These are phyloP conservation scores for Mixornis gularis DNA, from an alignment of 2,113 vertebrate genomes.

Conservation along the genomic window DNA sequence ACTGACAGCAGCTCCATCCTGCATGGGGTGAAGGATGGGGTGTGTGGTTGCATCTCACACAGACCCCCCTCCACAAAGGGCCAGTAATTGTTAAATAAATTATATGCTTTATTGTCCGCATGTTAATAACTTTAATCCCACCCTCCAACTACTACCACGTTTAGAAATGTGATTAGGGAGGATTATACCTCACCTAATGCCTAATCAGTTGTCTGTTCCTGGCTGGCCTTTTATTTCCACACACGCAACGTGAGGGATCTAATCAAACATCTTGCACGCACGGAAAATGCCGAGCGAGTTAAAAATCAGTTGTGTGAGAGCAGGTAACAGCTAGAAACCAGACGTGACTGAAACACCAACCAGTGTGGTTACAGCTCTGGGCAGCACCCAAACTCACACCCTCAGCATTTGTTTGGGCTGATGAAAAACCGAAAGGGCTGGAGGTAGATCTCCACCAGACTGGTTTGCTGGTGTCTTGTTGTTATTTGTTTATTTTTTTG, in stretches of 20 bases:
- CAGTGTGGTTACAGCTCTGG: not conserved
- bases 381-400: not conserved
- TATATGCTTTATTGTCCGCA: conserved; percentile 44
- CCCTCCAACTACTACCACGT: conserved; percentile 47
- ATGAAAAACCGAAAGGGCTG: not conserved
- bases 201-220: conserved; percentile 49
- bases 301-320: conserved; percentile 2
- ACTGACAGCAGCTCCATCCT: not conserved
- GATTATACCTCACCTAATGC: conserved; percentile 60
- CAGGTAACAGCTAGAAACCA: conserved; percentile 23
- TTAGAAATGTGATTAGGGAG: conserved; percentile 53
- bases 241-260: not conserved
- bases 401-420: not conserved
- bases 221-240: conserved; percentile 46
- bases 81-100: conserved; percentile 58
- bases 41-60: not conserved
- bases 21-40: rapidly evolving
- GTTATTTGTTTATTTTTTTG: not conserved
- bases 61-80: not conserved
- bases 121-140: conserved; percentile 56
- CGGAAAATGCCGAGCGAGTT: not conserved
- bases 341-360: not conserved
- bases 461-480: not conserved
- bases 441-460: not conserved
- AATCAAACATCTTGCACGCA: not conserved